Conservation (phyloP, 64 coral and sea anemone species). For the Pocillopora damicornis region DNA sequence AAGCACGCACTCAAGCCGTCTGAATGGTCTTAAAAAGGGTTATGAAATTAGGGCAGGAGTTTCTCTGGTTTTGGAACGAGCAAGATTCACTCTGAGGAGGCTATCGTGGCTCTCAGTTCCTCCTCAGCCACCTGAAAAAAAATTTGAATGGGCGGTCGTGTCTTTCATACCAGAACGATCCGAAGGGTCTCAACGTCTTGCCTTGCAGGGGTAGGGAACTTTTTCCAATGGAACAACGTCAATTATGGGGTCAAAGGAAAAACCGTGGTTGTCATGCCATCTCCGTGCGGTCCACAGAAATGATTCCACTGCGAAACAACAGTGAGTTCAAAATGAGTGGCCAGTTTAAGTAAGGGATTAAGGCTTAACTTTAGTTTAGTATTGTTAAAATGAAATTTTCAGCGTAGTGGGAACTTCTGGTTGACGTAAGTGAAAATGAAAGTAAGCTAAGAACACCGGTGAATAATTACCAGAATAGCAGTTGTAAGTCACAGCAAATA, state of each 20-base stretch:
- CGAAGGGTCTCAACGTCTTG: not conserved
- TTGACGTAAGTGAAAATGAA: too few species aligned
- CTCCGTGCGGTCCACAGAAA: not conserved
- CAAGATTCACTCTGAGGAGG: conserved; percentile 14
- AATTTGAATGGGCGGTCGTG: not conserved
- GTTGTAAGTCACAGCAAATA: too few species aligned
- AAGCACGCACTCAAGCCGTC: not conserved
- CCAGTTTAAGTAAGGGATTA: too few species aligned
- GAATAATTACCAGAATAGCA: too few species aligned
- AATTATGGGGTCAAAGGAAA: not conserved
- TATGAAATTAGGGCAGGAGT: not conserved
- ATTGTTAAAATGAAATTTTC: too few species aligned
- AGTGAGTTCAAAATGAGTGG: too few species aligned
- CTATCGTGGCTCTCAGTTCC: not conserved
- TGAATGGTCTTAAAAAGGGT: not conserved
- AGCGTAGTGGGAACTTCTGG: too few species aligned
- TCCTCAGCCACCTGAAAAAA: not conserved
- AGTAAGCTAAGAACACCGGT: too few species aligned
- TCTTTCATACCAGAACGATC: not conserved
- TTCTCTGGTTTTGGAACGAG: not conserved
- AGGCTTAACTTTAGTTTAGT: too few species aligned
- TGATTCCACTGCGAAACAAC: too few species aligned
- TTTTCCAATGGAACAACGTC: not conserved
- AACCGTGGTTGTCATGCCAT: not conserved
- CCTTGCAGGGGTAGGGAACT: not conserved